Evolutionary conservation across 2,888 invertebrate species (phyloP).

Genomic region (Nephrotoma appendiculata): DNA sequence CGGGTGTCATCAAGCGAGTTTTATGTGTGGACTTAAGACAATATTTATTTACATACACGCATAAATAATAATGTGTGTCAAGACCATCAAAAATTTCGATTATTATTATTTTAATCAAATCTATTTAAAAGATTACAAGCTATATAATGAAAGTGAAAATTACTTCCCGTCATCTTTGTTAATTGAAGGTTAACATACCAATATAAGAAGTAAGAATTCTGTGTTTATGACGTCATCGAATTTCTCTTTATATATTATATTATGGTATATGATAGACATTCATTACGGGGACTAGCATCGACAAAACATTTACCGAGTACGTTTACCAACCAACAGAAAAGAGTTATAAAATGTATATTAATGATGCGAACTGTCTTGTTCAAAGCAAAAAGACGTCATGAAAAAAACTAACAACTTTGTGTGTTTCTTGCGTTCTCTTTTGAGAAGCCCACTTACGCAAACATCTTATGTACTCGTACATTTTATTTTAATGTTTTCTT

Average conservation of each 20-base stretch:
- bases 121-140: background rate
- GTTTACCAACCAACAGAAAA: too few relatives aligned
- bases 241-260: background rate
- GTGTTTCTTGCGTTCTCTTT: background rate
- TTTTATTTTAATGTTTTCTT: background rate
- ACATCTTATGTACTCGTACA: background rate
- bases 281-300: background rate
- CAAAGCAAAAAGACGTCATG: background rate
- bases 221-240: background rate
- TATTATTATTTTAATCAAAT: background rate
- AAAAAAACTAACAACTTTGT: background rate
- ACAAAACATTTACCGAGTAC: background rate
- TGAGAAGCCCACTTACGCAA: constrained; percentile 2
- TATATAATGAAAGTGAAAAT: background rate
- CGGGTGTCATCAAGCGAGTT: background rate
- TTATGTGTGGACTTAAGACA: background rate
- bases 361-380: background rate
- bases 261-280: background rate
- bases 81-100: background rate
- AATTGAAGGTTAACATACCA: background rate
- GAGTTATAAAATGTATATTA: background rate
- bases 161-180: background rate
- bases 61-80: background rate
- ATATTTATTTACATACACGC: too few relatives aligned
- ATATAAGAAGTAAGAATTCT: background rate